Evolutionary conservation across 2,113 vertebrate species (phyloP).

Genomic region (Lepidothrix coronata): DNA sequence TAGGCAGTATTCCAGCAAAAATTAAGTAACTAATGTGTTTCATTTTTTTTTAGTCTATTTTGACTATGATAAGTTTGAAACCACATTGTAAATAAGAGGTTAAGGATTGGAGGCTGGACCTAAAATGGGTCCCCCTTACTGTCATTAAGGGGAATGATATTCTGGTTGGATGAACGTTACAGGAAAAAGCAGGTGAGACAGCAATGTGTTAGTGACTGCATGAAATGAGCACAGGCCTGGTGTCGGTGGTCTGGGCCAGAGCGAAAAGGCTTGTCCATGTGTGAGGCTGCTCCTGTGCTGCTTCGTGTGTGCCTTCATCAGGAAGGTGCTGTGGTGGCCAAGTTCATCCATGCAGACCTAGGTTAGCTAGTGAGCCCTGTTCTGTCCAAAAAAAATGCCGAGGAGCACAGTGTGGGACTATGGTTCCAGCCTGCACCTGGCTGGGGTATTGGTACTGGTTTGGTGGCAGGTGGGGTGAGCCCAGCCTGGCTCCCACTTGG

Average conservation of each 20-base stretch:
- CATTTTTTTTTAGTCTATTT: background rate
- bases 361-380: background rate
- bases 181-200: background rate
- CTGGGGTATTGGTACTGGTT: background rate
- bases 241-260: background rate
- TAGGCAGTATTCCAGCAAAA: background rate
- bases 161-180: background rate
- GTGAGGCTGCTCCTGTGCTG: background rate
- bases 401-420: accelerated
- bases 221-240: background rate
- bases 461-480: background rate
- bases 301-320: background rate
- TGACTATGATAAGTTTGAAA: background rate
- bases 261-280: accelerated
- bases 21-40: background rate
- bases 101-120: background rate
- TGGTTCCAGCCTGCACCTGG: background rate
- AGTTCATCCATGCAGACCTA: background rate
- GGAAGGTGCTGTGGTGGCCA: background rate
- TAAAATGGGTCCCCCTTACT: background rate
- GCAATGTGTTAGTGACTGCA: accelerated
- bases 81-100: background rate
- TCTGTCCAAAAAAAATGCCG: background rate
- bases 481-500: background rate
- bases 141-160: background rate